Evolutionary conservation across 2,113 vertebrate species (phyloP).

Genomic region (Callithrix jacchus): DNA sequence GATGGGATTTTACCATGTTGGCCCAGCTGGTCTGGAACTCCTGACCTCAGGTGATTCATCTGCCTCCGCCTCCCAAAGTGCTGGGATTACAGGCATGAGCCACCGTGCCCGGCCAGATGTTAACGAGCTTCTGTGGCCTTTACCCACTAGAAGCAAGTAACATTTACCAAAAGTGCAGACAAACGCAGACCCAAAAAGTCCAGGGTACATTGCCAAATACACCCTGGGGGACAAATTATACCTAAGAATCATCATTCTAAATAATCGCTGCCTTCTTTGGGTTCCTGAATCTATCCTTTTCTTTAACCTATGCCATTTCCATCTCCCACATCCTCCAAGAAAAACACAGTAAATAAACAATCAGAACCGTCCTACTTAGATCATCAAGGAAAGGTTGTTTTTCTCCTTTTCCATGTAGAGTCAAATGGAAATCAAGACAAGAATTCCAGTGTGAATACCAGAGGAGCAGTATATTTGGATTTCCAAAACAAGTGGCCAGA

Average conservation of each 20-base stretch:
- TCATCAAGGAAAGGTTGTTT: fast-evolving
- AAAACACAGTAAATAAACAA: not conserved
- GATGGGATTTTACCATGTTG: too few species aligned
- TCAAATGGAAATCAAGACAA: too few species aligned
- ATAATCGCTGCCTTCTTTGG: not conserved
- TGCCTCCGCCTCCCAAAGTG: too few species aligned
- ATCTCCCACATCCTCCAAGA: not conserved
- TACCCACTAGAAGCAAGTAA: not conserved
- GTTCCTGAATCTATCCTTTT: not conserved
- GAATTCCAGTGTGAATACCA: fast-evolving
- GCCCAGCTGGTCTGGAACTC: too few species aligned
- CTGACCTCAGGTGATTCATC: too few species aligned
- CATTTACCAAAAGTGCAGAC: not conserved
- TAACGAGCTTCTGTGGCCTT: fast-evolving
- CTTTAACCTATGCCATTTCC: not conserved
- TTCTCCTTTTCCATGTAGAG: not conserved
- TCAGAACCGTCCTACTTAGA: not conserved
- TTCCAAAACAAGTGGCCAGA: too few species aligned
- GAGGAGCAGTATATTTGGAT: too few species aligned
- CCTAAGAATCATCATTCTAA: not conserved
- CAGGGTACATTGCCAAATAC: too few species aligned
- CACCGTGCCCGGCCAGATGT: too few species aligned
- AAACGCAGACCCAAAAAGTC: too few species aligned
- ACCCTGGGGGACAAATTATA: fast-evolving
- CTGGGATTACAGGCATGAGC: too few species aligned